These are phyloP conservation scores for Andrena marginata DNA, from an alignment of 2,888 invertebrate genomes.

Conservation along the genomic window DNA sequence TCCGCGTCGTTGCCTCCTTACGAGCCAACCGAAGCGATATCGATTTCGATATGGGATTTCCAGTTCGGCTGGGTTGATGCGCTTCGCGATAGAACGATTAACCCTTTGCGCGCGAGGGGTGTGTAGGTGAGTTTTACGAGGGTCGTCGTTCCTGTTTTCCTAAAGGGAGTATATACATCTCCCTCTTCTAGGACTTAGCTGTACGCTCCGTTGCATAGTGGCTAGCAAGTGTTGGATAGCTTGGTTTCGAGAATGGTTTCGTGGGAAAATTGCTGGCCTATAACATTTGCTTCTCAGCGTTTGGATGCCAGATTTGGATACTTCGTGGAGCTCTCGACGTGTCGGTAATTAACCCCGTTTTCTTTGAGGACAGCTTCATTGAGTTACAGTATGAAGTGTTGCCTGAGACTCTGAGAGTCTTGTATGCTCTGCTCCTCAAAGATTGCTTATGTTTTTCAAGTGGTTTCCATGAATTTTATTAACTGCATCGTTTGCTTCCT, in stretches of 20 bases:
- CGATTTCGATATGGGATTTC: slow-evolving; percentile 16
- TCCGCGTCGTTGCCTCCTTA: slow-evolving; percentile 16
- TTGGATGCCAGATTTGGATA: too few species aligned
- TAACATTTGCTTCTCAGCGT: too few species aligned
- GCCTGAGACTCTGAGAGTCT: too few species aligned
- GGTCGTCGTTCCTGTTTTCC: slow-evolving; percentile 17
- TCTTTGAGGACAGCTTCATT: too few species aligned
- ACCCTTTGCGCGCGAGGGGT: slow-evolving; percentile 3
- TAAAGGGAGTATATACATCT: background rate
- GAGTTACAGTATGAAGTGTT: too few species aligned
- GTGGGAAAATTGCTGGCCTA: too few species aligned
- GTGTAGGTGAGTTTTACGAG: slow-evolving; percentile 13
- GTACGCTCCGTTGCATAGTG: background rate
- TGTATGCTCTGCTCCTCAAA: too few species aligned
- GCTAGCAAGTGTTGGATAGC: background rate
- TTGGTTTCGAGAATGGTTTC: background rate
- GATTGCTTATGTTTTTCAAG: too few species aligned
- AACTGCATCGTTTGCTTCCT: too few species aligned
- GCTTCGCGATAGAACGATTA: slow-evolving; percentile 19
- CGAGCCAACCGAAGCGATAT: slow-evolving; percentile 2
- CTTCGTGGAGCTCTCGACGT: too few species aligned
- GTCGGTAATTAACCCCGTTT: too few species aligned
- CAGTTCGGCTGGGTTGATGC: background rate
- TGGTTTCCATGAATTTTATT: too few species aligned
- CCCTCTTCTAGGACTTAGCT: slow-evolving; percentile 10